Conservation (phyloP, 2,113 vertebrate genomes). For the Sardina pilchardus region DNA sequence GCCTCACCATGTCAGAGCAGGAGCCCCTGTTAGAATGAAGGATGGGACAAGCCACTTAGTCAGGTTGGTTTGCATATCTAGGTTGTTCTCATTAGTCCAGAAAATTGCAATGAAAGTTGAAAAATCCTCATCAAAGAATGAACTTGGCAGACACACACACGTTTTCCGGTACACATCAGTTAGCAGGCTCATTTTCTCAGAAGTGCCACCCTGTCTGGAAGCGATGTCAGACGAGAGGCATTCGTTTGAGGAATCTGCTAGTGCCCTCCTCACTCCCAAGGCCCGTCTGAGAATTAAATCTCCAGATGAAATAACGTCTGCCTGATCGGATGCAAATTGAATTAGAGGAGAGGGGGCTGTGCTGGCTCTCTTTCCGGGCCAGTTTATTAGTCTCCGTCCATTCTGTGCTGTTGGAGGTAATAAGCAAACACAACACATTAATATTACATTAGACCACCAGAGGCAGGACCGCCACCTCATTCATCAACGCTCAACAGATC, state of each 20-base stretch:
- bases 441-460: constrained; percentile 42
- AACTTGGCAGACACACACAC: background rate
- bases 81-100: background rate
- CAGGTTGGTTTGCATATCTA: background rate
- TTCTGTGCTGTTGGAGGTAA: constrained; percentile 1
- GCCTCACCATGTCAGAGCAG: background rate
- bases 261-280: background rate
- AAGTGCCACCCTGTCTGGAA: background rate
- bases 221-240: background rate
- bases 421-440: background rate
- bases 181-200: background rate
- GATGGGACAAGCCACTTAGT: too few relatives aligned
- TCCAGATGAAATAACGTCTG: background rate
- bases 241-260: background rate
- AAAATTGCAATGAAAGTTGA: background rate
- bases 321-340: background rate
- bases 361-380: background rate
- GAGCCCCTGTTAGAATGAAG: background rate
- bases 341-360: background rate
- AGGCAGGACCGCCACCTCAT: constrained; percentile 52
- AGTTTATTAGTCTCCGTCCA: background rate
- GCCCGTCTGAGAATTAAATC: background rate
- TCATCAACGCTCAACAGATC: constrained; percentile 62
- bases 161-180: background rate
- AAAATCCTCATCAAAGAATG: background rate